A percentile compares a stretch with the other conserved stretches of the same genome.
phyloP scores from a whole-genome alignment of 1,140 invertebrate species.

The Atopsyche davidsoni region DNA sequence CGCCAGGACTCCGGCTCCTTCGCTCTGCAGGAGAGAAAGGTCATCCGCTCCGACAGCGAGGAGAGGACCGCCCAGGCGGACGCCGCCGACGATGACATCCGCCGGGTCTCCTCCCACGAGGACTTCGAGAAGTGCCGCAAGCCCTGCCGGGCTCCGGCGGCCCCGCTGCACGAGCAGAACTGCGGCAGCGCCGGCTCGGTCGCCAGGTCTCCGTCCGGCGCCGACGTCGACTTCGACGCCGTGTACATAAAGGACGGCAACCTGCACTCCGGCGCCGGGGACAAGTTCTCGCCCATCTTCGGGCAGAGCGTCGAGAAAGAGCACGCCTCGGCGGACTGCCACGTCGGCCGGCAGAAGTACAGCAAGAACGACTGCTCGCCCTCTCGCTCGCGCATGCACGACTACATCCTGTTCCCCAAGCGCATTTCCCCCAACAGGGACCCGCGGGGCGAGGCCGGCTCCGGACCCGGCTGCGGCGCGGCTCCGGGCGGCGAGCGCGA shows the following conservation, averaged over 20 bases:
- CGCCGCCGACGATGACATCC: conserved; percentile 46
- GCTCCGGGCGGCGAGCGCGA: conserved; percentile 18
- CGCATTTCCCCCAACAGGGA: conserved; percentile 26
- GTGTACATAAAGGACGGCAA: conserved; percentile 19
- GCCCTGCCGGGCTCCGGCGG: conserved; percentile 24
- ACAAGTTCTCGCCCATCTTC: conserved; percentile 25
- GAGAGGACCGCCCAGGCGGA: conserved; percentile 35
- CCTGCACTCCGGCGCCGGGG: conserved; percentile 10
- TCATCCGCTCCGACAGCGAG: conserved; percentile 71
- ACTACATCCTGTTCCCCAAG: conserved; percentile 27
- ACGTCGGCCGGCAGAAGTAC: conserved; percentile 22
- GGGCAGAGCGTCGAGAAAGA: conserved; percentile 24
- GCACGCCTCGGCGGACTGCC: conserved; percentile 21
- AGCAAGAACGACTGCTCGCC: conserved; percentile 28
- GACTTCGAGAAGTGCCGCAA: conserved; percentile 50
- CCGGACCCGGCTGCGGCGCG: conserved; percentile 7
- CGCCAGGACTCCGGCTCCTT: conserved; percentile 57
- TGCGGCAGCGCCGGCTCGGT: conserved; percentile 8
- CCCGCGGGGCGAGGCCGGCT: conserved; percentile 12
- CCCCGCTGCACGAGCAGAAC: conserved; percentile 43
- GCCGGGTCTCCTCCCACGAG: conserved; percentile 59
- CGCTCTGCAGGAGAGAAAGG: conserved; percentile 57
- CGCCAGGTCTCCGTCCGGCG: conserved; percentile 1
- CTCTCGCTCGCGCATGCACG: conserved; percentile 25
- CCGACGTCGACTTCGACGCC: conserved; percentile 10